A percentile compares a stretch with the other conserved stretches of the same genome.
Conservation (phyloP, 2,888 invertebrate genomes). For the Pyrocoelia pectoralis region DNA sequence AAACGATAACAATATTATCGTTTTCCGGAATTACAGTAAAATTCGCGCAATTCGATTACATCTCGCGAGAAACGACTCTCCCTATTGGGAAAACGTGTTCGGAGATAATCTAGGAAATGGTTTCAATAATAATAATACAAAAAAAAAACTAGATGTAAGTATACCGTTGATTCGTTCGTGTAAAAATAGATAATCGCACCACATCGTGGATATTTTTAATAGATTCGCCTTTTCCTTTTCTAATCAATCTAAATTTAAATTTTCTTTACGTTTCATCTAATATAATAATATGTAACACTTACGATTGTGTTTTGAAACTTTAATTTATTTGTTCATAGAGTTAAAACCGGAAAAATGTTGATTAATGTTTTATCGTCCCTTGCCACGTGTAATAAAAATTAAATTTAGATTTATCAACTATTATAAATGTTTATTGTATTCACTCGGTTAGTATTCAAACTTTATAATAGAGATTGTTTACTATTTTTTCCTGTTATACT, state of each 20-base stretch:
- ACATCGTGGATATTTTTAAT: not conserved
- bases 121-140: not conserved
- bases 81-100: not conserved
- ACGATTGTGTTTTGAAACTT: not conserved
- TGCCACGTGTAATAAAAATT: conserved; percentile 8
- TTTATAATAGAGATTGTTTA: conserved; percentile 8
- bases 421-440: not conserved
- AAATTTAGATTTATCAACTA: not conserved
- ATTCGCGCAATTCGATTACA: conserved; percentile 2
- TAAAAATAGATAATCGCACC: not conserved
- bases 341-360: conserved; percentile 2
- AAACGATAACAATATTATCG: conserved; percentile 4
- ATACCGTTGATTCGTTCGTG: not conserved
- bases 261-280: too few relatives aligned
- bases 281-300: conserved; percentile 3
- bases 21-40: not conserved
- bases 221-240: not conserved
- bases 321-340: not conserved
- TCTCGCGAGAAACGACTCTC: not conserved
- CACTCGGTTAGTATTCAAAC: not conserved
- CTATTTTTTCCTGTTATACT: not conserved
- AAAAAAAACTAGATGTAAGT: not conserved
- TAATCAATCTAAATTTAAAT: not conserved
- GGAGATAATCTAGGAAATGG: not conserved
- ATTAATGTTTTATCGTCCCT: conserved; percentile 5